Base-by-base conservation (phyloP, 64 coral and sea anemone genomes). In the Pocillopora verrucosa region DNA sequence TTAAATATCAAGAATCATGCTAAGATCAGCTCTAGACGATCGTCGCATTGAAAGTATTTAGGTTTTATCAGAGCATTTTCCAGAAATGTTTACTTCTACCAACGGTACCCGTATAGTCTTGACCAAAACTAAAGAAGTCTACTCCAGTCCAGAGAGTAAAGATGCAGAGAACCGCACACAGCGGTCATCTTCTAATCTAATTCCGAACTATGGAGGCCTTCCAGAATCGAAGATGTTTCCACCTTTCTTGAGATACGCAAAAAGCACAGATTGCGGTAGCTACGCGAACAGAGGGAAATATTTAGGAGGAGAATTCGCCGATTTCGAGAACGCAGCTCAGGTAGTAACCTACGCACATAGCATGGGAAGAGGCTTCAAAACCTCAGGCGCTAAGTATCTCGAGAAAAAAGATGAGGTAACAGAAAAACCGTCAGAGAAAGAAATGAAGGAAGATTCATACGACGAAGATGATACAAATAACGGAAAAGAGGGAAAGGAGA, bases 401-500 rank as follows among this genome's bases (percentile, higher is more conserved):
- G 16, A 67, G 64, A 22, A 16, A 67, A 19, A 4, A 22, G 64
- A 67, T 13, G 64, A 67, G 64, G 16, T 67, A 67, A 67, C 16
- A 67, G 64, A 22, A 16, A 22, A 67, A 67, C 64, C 64, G 16
- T 20, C 16, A 67, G 64, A 20, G 22, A 67, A 67, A 22, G 22
- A n/a, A 22, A 67, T 16, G 22, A 67, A 67, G 17, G 64, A 67
- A 67, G 64, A 19, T 67, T 67, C 64, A 9, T 16, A 16, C 4
- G 64, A 16, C 16, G 64, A 16, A 9, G 64, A 57, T 58, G 86
- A 84, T 37, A 59, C 19, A 69, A 86, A 60, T 22, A 80, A 75
- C n/a, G 67, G 64, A 64, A 58, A 63, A 17, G 64, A 88, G 45
- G 79, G 90, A 38, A 76, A 30, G 30, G 87, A 81, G 1, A 73